Percentiles rank a stretch among this genome's conserved stretches.
Conservation (phyloP, 1,140 invertebrate genomes). For the Drosophila subobscura region DNA sequence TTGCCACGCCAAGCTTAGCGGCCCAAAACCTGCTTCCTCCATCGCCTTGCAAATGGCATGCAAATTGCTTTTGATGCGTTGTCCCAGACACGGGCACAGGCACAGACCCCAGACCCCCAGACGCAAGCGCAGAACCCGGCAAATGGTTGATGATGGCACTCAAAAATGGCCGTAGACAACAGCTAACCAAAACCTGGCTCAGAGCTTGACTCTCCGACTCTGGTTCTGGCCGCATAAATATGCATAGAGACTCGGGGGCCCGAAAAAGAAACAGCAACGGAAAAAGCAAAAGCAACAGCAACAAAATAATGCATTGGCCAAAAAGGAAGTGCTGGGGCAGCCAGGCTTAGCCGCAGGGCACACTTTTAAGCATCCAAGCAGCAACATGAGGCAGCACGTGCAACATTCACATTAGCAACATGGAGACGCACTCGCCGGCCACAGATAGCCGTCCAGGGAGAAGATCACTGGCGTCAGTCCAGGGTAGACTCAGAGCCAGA, state of each 20-base stretch:
- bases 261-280: conserved; percentile 1
- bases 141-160: conserved; percentile 77
- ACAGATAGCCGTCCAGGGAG: not conserved
- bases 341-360: conserved; percentile 72
- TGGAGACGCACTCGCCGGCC: conserved; percentile 24
- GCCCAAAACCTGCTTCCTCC: conserved; percentile 63
- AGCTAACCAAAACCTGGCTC: conserved; percentile 8
- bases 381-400: conserved; percentile 66
- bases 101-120: conserved; percentile 7
- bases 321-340: conserved; percentile 66
- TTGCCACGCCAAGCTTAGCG: conserved; percentile 24
- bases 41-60: conserved; percentile 70
- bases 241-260: conserved; percentile 59
- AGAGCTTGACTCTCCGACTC: conserved; percentile 13
- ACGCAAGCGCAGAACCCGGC: conserved; percentile 27
- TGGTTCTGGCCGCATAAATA: conserved; percentile 65
- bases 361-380: conserved; percentile 61
- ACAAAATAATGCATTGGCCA: conserved; percentile 52
- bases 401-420: conserved; percentile 57
- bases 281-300: not conserved
- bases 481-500: conserved; percentile 17
- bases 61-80: conserved; percentile 81
- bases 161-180: conserved; percentile 76
- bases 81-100: conserved; percentile 31
- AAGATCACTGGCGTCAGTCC: conserved; percentile 65